Conservation (phyloP, 2,113 vertebrate species). For the Astur gentilis region DNA sequence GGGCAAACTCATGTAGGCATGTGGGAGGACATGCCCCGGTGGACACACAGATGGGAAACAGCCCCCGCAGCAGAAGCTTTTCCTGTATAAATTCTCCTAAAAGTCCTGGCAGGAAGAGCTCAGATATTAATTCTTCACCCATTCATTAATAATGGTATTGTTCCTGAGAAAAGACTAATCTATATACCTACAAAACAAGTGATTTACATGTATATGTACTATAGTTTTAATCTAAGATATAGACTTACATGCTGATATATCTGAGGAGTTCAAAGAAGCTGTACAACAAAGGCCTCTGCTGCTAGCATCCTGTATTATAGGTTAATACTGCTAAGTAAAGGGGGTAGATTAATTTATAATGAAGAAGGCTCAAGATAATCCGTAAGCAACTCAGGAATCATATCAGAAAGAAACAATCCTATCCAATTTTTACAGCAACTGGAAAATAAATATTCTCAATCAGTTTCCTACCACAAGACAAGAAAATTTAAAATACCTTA, state of each 20-base stretch:
- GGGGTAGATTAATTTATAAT: neutral
- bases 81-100: neutral
- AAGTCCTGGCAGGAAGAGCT: neutral
- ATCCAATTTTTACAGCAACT: neutral
- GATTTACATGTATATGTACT: neutral
- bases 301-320: neutral
- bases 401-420: neutral
- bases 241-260: neutral
- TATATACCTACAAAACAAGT: neutral
- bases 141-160: neutral
- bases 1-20: neutral
- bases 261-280: neutral
- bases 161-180: neutral
- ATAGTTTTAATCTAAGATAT: neutral
- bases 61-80: neutral
- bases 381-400: neutral
- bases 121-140: neutral
- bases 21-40: neutral
- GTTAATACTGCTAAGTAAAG: neutral
- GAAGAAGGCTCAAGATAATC: neutral
- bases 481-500: neutral
- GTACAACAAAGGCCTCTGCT: neutral
- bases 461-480: neutral
- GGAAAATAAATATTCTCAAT: neutral
- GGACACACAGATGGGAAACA: neutral